Evolutionary conservation across 2,797 vertebrate genomes (phyloP).

Genomic region (Muscicapa striata): DNA sequence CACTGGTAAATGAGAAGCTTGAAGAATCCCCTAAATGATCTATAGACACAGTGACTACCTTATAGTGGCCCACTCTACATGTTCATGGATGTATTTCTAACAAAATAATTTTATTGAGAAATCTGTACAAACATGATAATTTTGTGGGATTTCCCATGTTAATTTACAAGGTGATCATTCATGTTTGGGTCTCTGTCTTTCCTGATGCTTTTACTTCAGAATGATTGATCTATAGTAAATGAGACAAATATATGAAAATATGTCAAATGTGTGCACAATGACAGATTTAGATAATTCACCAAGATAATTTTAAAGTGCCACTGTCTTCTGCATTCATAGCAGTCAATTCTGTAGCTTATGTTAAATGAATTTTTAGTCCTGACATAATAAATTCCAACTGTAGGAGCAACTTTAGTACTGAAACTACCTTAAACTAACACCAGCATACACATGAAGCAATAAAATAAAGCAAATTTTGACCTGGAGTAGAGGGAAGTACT

Average conservation of each 20-base stretch:
- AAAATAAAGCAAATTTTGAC: neutral
- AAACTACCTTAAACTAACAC: neutral
- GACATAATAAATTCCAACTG: neutral
- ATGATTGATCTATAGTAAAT: neutral
- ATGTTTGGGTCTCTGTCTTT: neutral
- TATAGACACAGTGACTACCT: neutral
- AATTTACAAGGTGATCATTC: neutral
- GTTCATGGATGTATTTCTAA: rapidly evolving
- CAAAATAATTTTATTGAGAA: neutral
- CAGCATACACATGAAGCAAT: neutral
- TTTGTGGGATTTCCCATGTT: neutral
- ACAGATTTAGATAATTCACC: neutral
- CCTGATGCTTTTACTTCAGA: neutral
- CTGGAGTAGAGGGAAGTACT: neutral
- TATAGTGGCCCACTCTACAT: neutral
- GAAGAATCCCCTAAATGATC: neutral
- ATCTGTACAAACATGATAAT: neutral
- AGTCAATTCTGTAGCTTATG: neutral
- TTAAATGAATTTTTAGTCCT: neutral
- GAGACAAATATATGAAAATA: neutral
- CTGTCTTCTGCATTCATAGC: neutral
- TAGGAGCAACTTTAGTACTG: neutral
- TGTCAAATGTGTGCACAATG: neutral
- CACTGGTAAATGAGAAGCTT: neutral
- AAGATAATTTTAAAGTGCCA: neutral